These are phyloP conservation scores for Xiphydria camelus DNA, from an alignment of 2,888 invertebrate genomes.

Conservation along the genomic window DNA sequence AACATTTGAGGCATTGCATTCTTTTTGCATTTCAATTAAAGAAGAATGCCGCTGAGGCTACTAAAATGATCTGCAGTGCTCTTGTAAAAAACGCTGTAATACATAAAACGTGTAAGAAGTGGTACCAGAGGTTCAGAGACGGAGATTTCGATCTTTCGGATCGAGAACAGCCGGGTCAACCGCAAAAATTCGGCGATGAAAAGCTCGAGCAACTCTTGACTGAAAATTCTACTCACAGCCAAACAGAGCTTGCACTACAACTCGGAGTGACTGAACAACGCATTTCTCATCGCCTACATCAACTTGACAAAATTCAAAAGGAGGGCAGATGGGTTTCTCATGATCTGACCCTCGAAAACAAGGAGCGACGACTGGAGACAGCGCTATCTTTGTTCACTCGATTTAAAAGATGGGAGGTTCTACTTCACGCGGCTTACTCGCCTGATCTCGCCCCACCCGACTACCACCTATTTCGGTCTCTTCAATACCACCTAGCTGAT, in stretches of 20 bases:
- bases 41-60: conserved; percentile 10
- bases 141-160: background rate
- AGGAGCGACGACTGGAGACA: conserved; percentile 5
- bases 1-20: too few relatives aligned
- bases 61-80: conserved; percentile 8
- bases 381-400: conserved; percentile 7
- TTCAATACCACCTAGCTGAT: background rate
- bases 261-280: conserved; percentile 14
- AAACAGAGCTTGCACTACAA: conserved; percentile 18
- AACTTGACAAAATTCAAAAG: conserved; percentile 12
- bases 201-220: conserved; percentile 21
- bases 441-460: conserved; percentile 16
- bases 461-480: conserved; percentile 2
- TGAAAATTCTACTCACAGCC: conserved; percentile 22
- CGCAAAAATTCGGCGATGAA: conserved; percentile 17
- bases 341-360: background rate
- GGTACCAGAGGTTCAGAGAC: background rate
- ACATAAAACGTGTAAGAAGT: background rate
- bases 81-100: conserved; percentile 3
- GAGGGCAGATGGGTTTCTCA: conserved; percentile 8
- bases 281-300: conserved; percentile 13
- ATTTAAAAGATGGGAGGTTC: conserved; percentile 13
- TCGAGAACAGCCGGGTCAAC: conserved; percentile 4
- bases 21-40: conserved; percentile 9
- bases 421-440: conserved; percentile 15